Evolutionary conservation across 2,113 vertebrate genomes (phyloP).

Genomic region (Platysternon megacephalum): DNA sequence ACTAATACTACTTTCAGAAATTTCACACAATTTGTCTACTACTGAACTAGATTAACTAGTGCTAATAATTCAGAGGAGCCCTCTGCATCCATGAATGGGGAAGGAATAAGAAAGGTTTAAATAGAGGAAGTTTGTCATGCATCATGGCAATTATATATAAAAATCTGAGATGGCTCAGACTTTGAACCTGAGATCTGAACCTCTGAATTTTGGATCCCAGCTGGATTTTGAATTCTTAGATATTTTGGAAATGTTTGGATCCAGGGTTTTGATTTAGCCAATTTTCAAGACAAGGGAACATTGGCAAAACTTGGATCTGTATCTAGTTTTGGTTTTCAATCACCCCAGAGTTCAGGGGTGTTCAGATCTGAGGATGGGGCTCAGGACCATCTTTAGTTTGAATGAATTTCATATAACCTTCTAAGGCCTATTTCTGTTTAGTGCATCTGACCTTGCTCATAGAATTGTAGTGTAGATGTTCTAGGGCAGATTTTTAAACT

Average conservation of each 20-base stretch:
- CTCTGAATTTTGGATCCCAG: not conserved
- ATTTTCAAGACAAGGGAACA: not conserved
- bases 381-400: not conserved
- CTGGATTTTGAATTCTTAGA: not conserved
- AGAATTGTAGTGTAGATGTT: not conserved
- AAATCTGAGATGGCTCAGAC: not conserved
- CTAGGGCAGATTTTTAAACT: not conserved
- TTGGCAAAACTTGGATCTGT: not conserved
- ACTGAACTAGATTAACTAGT: not conserved
- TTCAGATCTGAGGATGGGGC: not conserved
- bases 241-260: not conserved
- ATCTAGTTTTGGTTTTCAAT: not conserved
- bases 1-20: not conserved
- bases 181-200: not conserved
- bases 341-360: not conserved
- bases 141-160: not conserved
- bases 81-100: not conserved
- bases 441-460: not conserved
- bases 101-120: not conserved
- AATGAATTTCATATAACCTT: not conserved
- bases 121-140: not conserved
- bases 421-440: not conserved
- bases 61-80: not conserved
- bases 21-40: not conserved
- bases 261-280: not conserved